Base-by-base conservation (phyloP, 37 sponge, comb jelly and placozoan genomes). In the Lycopodina hypogea region DNA sequence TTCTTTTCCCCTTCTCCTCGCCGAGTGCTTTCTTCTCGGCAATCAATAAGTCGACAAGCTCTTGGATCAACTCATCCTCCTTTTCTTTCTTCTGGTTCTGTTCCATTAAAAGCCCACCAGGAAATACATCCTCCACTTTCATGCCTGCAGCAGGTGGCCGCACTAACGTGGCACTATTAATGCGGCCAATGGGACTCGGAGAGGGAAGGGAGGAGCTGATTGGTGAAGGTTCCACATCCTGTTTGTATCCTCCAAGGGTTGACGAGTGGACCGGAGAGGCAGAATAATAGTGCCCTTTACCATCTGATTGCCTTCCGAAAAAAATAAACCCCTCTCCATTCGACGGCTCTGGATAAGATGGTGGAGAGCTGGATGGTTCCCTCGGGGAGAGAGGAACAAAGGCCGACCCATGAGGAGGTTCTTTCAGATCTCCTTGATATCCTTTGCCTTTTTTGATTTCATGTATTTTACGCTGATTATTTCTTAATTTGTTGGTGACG, bases 251-350 rank as follows among this genome's bases (percentile, higher is more conserved):
- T 45, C 8, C 48, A 45, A 17, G 35, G 2, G 56, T 4, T 40
- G 71, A 42, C 1, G 69, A 42, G 0, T 53, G 36, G 26, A 78
- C 78, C 6, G 88, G 83, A 67, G 84, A 68, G 53, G 88, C 83
- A 41, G 78, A 37, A 74, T 72, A 88, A 50, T 88, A 82, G 0
- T 77, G 69, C 34, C 78, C 42, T 26, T 53, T 42, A 0, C 88
- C 88, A 52, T 88, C 88, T n/a, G 84, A 74, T n/a, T 72, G 69
- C 48, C 24, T 61, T 50, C 72, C 66, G 18, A 79, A 74, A 36
- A 85, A 60, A 18, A 83, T 32, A 42, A 75, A 83, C 8, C 30
- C 66, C 1, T 74, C 52, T 45, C 48, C 48, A 9, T 9, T 45
- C 48, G n/a, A 18, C 40, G 48, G 4, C 9, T 4, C 48, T 45